Base-by-base conservation (phyloP, 1,140 invertebrate genomes). In the Sipha flava region DNA sequence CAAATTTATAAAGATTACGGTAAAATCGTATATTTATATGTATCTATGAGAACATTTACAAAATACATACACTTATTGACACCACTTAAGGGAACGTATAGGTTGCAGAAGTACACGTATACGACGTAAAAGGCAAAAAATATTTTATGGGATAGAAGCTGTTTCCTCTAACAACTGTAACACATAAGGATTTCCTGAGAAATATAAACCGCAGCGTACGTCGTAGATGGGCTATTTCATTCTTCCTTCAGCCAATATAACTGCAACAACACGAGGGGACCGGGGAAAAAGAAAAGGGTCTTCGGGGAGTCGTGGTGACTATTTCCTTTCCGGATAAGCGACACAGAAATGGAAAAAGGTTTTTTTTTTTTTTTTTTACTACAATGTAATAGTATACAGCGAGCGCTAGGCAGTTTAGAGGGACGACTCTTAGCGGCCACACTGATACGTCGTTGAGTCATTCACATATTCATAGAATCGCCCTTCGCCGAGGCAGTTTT, bases 281-380 rank as follows among this genome's bases (percentile, higher is more conserved):
- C n/a, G 64, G 40, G 10, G 62, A n/a, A 21, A 66, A 64, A 66
- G 34, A 66, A 70, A 70, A 47, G 66, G 66, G 66, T 70, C 66
- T 70, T 70, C 66, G 66, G 66, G 66, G 66, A 70, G 66, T 70
- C 66, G 66, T 70, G 66, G 66, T 47, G 43, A 70, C 66, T 70
- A 70, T 70, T 70, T 70, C 66, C 40, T 45, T 70, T 31, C 43
- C 40, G 66, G 66, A 70, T 70, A 70, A 70, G 40, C 40, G 66
- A 70, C 66, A 47, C 66, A 70, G 43, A 70, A 70, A 70, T 70
- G 66, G 66, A 70, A 70, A 70, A 70, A 70, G 21, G 43, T 52
- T 21, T 21, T 52, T 52, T 21, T 21, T 52, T 21, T 26, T 31
- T 70, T 70, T 47, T 68, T 70, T 70, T 70, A 70, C 43, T 47